Base-by-base conservation (phyloP, 1,140 invertebrate species). In the Nomia melanderi region DNA sequence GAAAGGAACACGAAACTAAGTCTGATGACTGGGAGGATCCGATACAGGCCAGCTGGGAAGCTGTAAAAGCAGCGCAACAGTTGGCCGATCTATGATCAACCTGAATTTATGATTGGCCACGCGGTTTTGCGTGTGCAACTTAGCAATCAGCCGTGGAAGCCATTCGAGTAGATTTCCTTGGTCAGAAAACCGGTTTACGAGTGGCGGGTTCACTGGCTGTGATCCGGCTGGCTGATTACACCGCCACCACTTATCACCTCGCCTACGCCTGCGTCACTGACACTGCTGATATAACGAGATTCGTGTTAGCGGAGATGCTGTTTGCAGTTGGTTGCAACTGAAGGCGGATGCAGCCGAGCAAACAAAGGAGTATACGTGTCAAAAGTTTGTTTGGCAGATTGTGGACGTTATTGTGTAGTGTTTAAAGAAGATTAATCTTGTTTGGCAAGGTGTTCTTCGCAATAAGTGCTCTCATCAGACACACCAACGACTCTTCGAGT, bases 221-320 rank as follows among this genome's bases (percentile, higher is more conserved):
- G 12, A 66, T 83, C 67, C 23, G 53, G 33, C 39, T 41, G 36
- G 29, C 11, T 54, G 60, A 72, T 53, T 60, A 65, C 44, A 17
- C 57, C 54, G 74, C 47, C 31, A 25, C 50, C 82, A 79, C 81
- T 84, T 85, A 81, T 85, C 79, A 47, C 59, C 25, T 23, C 14
- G 3, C 33, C 33, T n/a, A 59, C 56, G 53, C 36, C 78, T 74
- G 59, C 78, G 78, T 85, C 69, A 81, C 65, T 78, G 67, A 60
- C 78, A 77, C 36, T 44, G 73, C 53, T 33, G 39, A 53, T 53
- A 78, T 80, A 84, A 84, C 39, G 31, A 84, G 64, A 83, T 66
- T 41, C 74, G 33, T 84, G 77, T 79, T 74, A 78, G 65, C 82
- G 57, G n/a, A 59, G 27, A 3, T 41, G 0, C 11, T 29, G 9